Percentiles rank a stretch among this genome's conserved stretches.
These are phyloP conservation scores for Turritopsis rubra DNA, from an alignment of 30 jellyfish, hydroid and myxozoan genomes.

Conservation along the genomic window DNA sequence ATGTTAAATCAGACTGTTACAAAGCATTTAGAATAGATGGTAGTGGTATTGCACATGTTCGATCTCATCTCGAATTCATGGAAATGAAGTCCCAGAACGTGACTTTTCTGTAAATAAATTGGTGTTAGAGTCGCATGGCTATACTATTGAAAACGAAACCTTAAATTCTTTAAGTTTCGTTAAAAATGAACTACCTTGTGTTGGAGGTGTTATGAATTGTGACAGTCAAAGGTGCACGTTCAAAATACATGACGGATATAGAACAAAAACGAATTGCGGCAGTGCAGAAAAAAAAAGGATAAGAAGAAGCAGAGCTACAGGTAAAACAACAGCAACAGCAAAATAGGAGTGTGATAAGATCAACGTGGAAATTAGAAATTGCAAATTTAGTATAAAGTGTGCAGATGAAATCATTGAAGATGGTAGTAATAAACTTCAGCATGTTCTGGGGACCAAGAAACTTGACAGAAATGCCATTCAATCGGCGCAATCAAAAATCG, in stretches of 20 bases:
- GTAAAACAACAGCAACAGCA: conserved; percentile 21
- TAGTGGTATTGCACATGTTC: too few species aligned
- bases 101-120: conserved; percentile 29
- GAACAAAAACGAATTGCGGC: conserved; percentile 3
- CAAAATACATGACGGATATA: not conserved
- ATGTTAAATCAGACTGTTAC: too few species aligned
- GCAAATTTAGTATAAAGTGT: conserved; percentile 15
- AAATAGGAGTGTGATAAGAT: conserved; percentile 16
- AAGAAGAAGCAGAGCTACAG: not conserved
- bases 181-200: conserved; percentile 9
- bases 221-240: conserved; percentile 9
- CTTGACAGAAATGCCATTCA: conserved; percentile 17
- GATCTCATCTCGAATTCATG: conserved; percentile 36
- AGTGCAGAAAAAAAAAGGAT: conserved; percentile 19
- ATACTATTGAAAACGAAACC: conserved; percentile 27
- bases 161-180: conserved; percentile 29
- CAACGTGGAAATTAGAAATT: conserved; percentile 3
- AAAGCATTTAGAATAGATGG: too few species aligned
- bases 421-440: conserved; percentile 29
- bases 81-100: conserved; percentile 45
- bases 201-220: conserved; percentile 36
- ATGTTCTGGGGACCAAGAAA: conserved; percentile 15
- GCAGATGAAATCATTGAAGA: conserved; percentile 31
- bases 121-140: conserved; percentile 28
- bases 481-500: conserved; percentile 30